These are phyloP conservation scores for Nasonovia ribisnigri DNA, from an alignment of 2,888 invertebrate species.

Conservation along the genomic window DNA sequence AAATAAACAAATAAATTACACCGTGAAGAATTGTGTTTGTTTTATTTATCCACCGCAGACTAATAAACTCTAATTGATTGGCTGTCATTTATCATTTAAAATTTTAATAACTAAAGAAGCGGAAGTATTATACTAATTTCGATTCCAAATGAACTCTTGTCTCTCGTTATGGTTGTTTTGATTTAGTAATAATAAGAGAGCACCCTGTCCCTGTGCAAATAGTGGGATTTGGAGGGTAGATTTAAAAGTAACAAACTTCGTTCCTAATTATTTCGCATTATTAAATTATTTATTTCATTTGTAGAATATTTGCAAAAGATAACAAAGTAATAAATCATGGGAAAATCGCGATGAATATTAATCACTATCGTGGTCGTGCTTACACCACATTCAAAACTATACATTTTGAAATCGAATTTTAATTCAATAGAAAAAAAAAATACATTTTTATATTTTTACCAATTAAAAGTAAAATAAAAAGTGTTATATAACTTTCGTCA, in stretches of 20 bases:
- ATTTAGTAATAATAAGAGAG: constrained; percentile 1
- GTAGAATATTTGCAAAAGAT: constrained; percentile 3
- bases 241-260: constrained; percentile 11
- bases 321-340: constrained; percentile 42
- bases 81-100: not conserved
- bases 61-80: not conserved
- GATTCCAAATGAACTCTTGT: constrained; percentile 38
- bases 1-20: constrained; percentile 12
- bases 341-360: constrained; percentile 40
- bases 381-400: not conserved
- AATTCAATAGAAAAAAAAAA: not conserved
- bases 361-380: not conserved
- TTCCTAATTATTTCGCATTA: constrained; percentile 52
- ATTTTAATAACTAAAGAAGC: constrained; percentile 3
- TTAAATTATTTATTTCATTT: constrained; percentile 45
- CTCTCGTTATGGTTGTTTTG: not conserved
- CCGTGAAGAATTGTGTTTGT: not conserved
- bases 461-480: not conserved
- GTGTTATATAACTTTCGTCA: not conserved
- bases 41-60: not conserved
- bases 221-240: not conserved
- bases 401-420: constrained; percentile 24
- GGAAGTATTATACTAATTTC: not conserved
- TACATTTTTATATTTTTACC: not conserved
- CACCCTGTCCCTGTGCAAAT: constrained; percentile 12